A percentile compares a stretch with the other conserved stretches of the same genome.
phyloP scores from a whole-genome alignment of 2,113 vertebrate species.

The Gambusia affinis region DNA sequence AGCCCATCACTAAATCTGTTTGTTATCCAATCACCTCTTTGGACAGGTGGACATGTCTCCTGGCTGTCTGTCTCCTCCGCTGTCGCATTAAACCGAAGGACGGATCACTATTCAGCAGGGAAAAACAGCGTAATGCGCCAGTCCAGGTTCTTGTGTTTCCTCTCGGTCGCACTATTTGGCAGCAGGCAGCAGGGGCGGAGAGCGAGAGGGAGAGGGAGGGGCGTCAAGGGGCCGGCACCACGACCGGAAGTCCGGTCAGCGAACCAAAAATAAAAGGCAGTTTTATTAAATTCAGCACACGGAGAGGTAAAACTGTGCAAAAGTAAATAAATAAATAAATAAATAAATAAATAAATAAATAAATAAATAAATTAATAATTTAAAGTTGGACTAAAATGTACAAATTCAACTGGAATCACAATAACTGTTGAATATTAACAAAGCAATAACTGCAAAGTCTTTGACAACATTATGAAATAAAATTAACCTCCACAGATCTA shows the following conservation, averaged over 20 bases:
- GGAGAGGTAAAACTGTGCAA: no score
- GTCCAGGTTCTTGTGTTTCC: slow-evolving; percentile 26
- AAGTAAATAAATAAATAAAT: no score
- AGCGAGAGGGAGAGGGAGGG: slow-evolving; percentile 5
- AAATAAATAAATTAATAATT: no score
- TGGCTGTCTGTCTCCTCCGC: slow-evolving; percentile 11
- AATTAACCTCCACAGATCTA: no score
- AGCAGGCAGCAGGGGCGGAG: slow-evolving; percentile 51
- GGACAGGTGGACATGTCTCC: neutral
- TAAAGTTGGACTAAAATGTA: no score
- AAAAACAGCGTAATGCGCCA: slow-evolving; percentile 62
- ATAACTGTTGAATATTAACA: no score
- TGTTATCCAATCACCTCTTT: neutral
- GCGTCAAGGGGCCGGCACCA: slow-evolving; percentile 7
- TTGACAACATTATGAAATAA: no score
- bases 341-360: no score
- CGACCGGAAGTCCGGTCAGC: slow-evolving; percentile 18
- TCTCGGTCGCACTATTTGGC: slow-evolving; percentile 68
- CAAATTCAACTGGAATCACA: no score
- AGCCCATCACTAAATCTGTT: neutral
- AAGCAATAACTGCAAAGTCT: no score
- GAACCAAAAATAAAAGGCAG: slow-evolving; percentile 40
- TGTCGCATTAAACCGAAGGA: slow-evolving; percentile 65
- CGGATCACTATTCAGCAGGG: slow-evolving; percentile 62
- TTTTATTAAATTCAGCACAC: neutral